Percentiles rank a stretch among this genome's conserved stretches.
Evolutionary conservation across 2,797 vertebrate genomes (phyloP).

Genomic region (Oryzias sinensis): DNA sequence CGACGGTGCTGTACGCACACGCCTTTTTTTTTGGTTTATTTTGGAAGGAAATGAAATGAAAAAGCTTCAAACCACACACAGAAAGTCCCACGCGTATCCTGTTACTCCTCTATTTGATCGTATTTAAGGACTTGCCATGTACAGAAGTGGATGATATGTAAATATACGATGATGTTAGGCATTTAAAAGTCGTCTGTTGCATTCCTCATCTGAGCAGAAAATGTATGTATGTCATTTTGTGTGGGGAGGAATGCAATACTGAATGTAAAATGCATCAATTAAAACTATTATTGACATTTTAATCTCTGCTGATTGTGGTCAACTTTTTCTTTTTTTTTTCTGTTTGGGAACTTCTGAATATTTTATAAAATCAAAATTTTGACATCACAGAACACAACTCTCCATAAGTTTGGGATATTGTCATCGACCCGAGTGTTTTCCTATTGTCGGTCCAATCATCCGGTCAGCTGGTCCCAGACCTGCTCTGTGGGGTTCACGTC

Average conservation of each 20-base stretch:
- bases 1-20: slow-evolving; percentile 67
- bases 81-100: slow-evolving; percentile 67
- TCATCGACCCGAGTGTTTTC: too few species aligned
- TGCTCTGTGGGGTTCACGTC: too few species aligned
- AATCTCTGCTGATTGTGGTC: slow-evolving; percentile 17
- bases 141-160: slow-evolving; percentile 87
- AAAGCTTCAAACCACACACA: slow-evolving; percentile 63
- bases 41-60: slow-evolving; percentile 61
- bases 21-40: slow-evolving; percentile 61
- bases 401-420: too few species aligned
- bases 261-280: slow-evolving; percentile 95
- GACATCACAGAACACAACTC: too few species aligned
- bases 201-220: slow-evolving; percentile 79
- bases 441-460: too few species aligned
- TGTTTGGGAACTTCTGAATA: not conserved
- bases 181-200: slow-evolving; percentile 79
- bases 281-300: slow-evolving; percentile 90
- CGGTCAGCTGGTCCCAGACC: too few species aligned
- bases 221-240: slow-evolving; percentile 87
- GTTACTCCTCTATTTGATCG: slow-evolving; percentile 62
- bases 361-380: too few species aligned
- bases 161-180: slow-evolving; percentile 83
- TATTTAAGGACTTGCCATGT: slow-evolving; percentile 79
- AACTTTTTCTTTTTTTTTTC: not conserved
- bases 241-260: slow-evolving; percentile 84